Conservation (phyloP, 1,140 invertebrate species). For the Drosophila bifasciata region DNA sequence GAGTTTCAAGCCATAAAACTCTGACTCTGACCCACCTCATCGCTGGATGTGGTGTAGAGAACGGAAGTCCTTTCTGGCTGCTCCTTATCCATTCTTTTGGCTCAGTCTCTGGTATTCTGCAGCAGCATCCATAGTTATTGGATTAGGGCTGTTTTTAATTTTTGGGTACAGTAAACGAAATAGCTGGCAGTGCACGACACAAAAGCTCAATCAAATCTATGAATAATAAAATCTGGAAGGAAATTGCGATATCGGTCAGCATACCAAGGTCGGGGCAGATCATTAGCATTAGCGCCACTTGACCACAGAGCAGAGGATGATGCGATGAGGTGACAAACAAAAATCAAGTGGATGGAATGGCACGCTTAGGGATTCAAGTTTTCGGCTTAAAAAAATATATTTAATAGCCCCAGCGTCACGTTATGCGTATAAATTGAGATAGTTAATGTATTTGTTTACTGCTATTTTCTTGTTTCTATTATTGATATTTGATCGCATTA, state of each 20-base stretch:
- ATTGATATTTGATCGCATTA: too few relatives aligned
- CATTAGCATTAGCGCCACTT: neutral
- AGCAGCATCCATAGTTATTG: slow-evolving; percentile 52
- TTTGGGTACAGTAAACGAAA: slow-evolving; percentile 25
- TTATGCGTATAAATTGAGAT: neutral
- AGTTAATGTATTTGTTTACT: slow-evolving; percentile 30
- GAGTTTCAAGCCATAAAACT: too few relatives aligned
- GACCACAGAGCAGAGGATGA: neutral
- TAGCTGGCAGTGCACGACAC: slow-evolving; percentile 33
- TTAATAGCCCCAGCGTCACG: neutral
- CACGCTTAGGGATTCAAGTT: too few relatives aligned
- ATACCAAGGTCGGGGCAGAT: neutral
- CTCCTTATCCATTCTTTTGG: slow-evolving; percentile 15
- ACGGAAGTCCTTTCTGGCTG: slow-evolving; percentile 5
- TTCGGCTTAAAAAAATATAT: neutral
- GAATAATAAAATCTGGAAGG: neutral
- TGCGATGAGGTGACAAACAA: too few relatives aligned
- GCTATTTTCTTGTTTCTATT: too few relatives aligned
- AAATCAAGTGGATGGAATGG: too few relatives aligned
- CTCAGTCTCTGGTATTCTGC: slow-evolving; percentile 48
- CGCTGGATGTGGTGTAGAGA: slow-evolving; percentile 42
- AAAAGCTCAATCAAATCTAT: slow-evolving; percentile 30
- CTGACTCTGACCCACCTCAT: slow-evolving; percentile 17
- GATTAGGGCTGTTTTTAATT: slow-evolving; percentile 12
- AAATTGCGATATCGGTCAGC: too few relatives aligned